Conservation (phyloP, 2,113 vertebrate genomes). For the Budorcas taxicolor region DNA sequence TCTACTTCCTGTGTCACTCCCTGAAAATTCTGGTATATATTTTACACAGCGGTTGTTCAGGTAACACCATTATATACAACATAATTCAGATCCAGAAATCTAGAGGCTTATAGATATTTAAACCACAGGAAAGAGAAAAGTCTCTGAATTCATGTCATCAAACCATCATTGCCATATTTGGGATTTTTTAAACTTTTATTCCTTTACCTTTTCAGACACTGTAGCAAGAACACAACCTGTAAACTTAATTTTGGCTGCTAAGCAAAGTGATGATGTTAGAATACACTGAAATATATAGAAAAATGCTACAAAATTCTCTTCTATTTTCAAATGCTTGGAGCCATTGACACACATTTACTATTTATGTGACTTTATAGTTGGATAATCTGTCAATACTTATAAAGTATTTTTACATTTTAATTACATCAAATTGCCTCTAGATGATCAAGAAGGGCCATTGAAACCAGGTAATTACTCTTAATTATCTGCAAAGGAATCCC, state of each 20-base stretch:
- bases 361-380: neutral
- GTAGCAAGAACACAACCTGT: neutral
- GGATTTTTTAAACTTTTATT: neutral
- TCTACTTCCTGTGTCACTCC: neutral
- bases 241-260: neutral
- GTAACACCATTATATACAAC: neutral
- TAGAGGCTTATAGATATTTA: neutral
- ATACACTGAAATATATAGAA: neutral
- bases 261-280: neutral
- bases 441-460: conserved; percentile 40
- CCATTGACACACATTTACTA: neutral
- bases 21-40: neutral
- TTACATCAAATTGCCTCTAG: conserved; percentile 43
- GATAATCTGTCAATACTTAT: conserved; percentile 49
- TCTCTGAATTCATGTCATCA: neutral
- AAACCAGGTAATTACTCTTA: conserved; percentile 64
- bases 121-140: neutral
- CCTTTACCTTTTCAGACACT: neutral
- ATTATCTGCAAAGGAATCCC: conserved; percentile 71
- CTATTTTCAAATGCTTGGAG: neutral
- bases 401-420: conserved; percentile 66
- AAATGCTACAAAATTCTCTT: neutral
- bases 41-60: neutral
- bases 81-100: neutral
- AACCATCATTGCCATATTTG: neutral